Percentiles rank a stretch among this genome's conserved stretches.
These are phyloP conservation scores for Sesia apiformis DNA, from an alignment of 2,888 invertebrate species.

Conservation along the genomic window DNA sequence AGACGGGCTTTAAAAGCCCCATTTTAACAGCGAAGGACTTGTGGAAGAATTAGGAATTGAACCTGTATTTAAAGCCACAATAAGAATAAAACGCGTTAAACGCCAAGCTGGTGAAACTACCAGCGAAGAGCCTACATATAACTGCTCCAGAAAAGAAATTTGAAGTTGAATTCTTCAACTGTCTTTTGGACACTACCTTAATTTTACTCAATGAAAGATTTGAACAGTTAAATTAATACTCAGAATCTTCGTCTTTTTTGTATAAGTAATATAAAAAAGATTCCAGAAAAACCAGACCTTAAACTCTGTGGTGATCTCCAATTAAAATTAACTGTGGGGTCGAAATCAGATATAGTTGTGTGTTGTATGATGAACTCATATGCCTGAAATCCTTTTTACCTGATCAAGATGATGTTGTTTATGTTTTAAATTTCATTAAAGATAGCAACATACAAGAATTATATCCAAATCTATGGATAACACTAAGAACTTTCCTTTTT, in stretches of 20 bases:
- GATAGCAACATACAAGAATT: too few species aligned
- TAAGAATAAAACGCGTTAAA: slow-evolving; percentile 18
- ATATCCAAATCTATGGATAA: too few species aligned
- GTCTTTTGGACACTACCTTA: slow-evolving; percentile 12
- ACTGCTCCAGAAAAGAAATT: slow-evolving; percentile 12
- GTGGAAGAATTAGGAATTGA: slow-evolving; percentile 19
- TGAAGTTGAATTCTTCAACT: slow-evolving; percentile 14
- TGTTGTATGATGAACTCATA: too few species aligned
- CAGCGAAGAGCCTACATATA: slow-evolving; percentile 18
- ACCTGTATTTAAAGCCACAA: slow-evolving; percentile 20
- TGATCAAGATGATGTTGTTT: too few species aligned
- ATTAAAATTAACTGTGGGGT: too few species aligned
- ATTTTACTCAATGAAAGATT: slow-evolving; percentile 16
- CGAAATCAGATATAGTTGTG: too few species aligned
- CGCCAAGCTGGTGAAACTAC: slow-evolving; percentile 22
- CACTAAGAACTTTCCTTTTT: too few species aligned
- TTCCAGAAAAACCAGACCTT: slow-evolving; percentile 13
- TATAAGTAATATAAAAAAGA: slow-evolving; percentile 14
- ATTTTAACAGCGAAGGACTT: slow-evolving; percentile 18
- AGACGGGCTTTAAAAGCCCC: slow-evolving; percentile 12
- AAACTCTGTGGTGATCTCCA: too few species aligned
- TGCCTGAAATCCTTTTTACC: too few species aligned
- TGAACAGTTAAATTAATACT: slow-evolving; percentile 15
- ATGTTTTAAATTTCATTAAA: too few species aligned
- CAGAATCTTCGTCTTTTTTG: slow-evolving; percentile 15